Evolutionary conservation across 1,140 invertebrate genomes (phyloP).

Genomic region (Notospermus geniculatus): DNA sequence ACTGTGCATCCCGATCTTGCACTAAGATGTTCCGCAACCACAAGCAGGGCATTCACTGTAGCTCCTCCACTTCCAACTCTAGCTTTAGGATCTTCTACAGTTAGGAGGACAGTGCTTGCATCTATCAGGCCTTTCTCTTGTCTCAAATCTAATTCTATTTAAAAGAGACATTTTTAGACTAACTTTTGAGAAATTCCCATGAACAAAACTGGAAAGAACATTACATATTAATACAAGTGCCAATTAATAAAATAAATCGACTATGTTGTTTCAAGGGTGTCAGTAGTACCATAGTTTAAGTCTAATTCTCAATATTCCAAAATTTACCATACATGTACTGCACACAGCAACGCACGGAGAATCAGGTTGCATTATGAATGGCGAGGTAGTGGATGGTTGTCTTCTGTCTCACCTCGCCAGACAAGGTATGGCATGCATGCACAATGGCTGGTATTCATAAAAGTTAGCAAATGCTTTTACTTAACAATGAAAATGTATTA

Average conservation of each 20-base stretch:
- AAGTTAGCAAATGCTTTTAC: no score
- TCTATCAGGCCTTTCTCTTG: constrained; percentile 51
- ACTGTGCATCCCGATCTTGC: constrained; percentile 54
- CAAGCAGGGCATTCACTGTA: constrained; percentile 60
- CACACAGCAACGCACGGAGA: no score
- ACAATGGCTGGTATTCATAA: no score
- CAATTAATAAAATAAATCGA: neutral
- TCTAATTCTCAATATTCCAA: no score
- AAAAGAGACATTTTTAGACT: constrained; percentile 4
- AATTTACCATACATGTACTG: no score
- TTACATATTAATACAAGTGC: neutral
- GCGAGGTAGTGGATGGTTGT: no score
- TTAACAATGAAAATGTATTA: no score
- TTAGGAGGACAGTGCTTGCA: constrained; percentile 46
- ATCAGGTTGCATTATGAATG: no score
- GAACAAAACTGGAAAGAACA: neutral
- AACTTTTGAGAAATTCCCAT: neutral
- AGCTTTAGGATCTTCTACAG: constrained; percentile 55
- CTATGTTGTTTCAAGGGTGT: no score
- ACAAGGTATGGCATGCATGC: no score
- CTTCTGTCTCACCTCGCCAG: no score
- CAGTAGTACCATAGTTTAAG: no score
- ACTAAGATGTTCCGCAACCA: constrained; percentile 58
- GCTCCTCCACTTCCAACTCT: constrained; percentile 61
- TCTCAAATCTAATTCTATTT: constrained; percentile 49